A percentile compares a stretch with the other conserved stretches of the same genome.
Conservation (phyloP, 2,888 invertebrate genomes). For the Cylloceria caligata region DNA sequence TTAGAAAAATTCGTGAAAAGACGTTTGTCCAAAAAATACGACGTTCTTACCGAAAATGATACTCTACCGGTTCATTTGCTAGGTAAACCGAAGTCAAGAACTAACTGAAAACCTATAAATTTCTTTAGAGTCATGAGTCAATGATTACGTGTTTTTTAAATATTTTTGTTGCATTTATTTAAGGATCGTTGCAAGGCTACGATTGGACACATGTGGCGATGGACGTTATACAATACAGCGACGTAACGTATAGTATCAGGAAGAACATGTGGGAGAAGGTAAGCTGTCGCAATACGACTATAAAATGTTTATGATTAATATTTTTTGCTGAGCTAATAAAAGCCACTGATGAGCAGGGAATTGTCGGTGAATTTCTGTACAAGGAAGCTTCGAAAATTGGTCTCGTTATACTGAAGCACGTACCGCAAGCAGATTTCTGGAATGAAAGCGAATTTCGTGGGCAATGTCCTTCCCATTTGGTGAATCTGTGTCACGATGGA, state of each 20-base stretch:
- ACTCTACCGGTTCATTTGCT: conserved; percentile 78
- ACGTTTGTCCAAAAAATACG: conserved; percentile 75
- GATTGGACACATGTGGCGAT: conserved; percentile 79
- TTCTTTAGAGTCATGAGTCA: no score
- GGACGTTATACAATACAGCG: conserved; percentile 74
- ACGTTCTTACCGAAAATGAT: conserved; percentile 67
- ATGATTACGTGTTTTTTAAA: no score
- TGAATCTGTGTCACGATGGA: conserved; percentile 77
- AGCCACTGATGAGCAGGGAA: conserved; percentile 71
- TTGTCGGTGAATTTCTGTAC: conserved; percentile 76
- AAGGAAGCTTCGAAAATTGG: conserved; percentile 77
- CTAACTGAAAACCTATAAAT: neutral
- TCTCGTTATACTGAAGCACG: conserved; percentile 72
- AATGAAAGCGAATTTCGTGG: conserved; percentile 76
- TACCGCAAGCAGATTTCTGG: conserved; percentile 78
- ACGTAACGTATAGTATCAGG: conserved; percentile 73
- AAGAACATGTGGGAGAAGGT: conserved; percentile 80
- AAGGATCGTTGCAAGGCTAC: conserved; percentile 78
- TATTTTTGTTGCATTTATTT: conserved; percentile 26
- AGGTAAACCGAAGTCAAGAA: conserved; percentile 70
- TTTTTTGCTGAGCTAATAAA: conserved; percentile 18
- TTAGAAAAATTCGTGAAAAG: conserved; percentile 73
- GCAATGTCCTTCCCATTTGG: conserved; percentile 76
- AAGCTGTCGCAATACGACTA: conserved; percentile 27
- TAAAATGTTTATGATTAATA: conserved; percentile 19